Base-by-base conservation (phyloP, 2,797 vertebrate genomes). In the Streptopelia turtur region DNA sequence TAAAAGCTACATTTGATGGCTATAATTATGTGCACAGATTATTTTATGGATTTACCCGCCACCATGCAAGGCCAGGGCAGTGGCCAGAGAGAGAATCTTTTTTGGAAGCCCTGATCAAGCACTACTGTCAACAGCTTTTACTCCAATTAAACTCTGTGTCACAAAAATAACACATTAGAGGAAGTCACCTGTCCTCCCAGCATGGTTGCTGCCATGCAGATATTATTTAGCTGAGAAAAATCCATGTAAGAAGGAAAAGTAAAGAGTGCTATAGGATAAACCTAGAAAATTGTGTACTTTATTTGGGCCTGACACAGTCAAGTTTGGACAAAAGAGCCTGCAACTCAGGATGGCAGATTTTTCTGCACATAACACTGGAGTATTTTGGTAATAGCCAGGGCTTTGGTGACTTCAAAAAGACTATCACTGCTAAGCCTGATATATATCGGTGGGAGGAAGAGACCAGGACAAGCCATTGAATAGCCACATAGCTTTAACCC, bases 81-180 rank as follows among this genome's bases (percentile, higher is more conserved):
- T 5, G 39, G 57, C 30, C 68, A 82, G 57, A 65, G n/a, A 61
- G 27, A 66, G 37, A 71, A 87, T 25, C 43, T 77, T 52, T 83
- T 56, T 49, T 16, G n/a, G 60, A 85, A 92, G 75, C 43, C 30
- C 30, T 70, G 68, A 91, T 92, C 59, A 87, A 92, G 79, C 71
- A 85, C 33, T 60, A 39, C n/a, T 89, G 60, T 66, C 60, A n/a
- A 89, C 93, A 94, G 87, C 75, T 49, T 91, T 87, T 57, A 28
- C 84, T 91, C 64, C 66, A 23, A 88, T 85, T 68, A 93, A 93
- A 84, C 45, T 16, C 56, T 45, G 31, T 49, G 71, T 56, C 75
- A 89, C 21, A 76, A 92, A 95, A 94, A 66, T 43, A 94, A 89
- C 43, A 69, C 20, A 22, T 84, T 23, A 80, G 59, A 87, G 71